These are phyloP conservation scores for Hippocampus comes DNA, from an alignment of 2,113 vertebrate genomes.

Conservation along the genomic window DNA sequence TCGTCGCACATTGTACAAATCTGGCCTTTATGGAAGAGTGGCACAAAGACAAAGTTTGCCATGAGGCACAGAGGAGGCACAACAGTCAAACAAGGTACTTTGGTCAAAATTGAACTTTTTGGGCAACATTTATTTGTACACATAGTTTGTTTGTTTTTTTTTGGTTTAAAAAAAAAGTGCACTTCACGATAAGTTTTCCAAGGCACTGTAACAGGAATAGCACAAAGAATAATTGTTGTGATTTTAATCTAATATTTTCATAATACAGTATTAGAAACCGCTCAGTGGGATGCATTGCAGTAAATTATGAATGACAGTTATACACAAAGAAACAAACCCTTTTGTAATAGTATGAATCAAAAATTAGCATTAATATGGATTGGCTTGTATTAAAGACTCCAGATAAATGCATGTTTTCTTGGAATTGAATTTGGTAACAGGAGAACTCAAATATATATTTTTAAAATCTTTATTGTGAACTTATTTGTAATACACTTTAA, in stretches of 20 bases:
- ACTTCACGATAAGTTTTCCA: too few species aligned
- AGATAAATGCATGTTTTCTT: not conserved
- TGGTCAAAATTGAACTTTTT: too few species aligned
- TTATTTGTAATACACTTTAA: conserved; percentile 45
- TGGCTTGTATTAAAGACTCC: not conserved
- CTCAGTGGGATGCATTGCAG: not conserved
- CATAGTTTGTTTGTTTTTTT: too few species aligned
- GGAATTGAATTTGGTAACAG: not conserved
- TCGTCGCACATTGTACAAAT: too few species aligned
- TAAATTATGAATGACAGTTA: not conserved
- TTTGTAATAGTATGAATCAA: not conserved
- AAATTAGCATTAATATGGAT: not conserved
- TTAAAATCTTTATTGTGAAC: conserved; percentile 55
- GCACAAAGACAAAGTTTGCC: too few species aligned
- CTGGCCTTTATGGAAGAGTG: too few species aligned
- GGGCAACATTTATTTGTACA: too few species aligned
- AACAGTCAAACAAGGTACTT: too few species aligned
- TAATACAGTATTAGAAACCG: too few species aligned
- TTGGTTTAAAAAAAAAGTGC: too few species aligned
- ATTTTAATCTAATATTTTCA: not conserved
- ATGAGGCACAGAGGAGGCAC: too few species aligned
- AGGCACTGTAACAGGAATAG: not conserved
- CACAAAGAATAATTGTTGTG: not conserved
- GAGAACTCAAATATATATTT: conserved; percentile 3
- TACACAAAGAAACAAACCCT: not conserved